A percentile compares a stretch with the other conserved stretches of the same genome.
Evolutionary conservation across 2,797 vertebrate species (phyloP).

Genomic region (Heliangelus exortis): DNA sequence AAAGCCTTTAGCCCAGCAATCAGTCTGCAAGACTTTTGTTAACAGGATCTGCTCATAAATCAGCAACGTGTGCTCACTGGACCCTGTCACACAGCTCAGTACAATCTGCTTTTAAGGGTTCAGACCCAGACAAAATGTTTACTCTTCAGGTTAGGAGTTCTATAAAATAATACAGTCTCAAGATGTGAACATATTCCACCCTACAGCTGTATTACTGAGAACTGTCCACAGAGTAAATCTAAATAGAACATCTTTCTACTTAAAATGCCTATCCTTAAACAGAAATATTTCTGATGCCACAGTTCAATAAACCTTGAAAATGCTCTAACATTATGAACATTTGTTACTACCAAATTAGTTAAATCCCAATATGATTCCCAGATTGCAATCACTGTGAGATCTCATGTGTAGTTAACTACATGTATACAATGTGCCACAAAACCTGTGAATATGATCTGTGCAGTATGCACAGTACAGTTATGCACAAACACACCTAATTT

Average conservation of each 20-base stretch:
- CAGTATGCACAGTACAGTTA: not conserved
- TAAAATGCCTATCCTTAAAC: not conserved
- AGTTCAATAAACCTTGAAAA: not conserved
- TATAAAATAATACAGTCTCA: not conserved
- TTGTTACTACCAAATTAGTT: not conserved
- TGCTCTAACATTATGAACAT: fast-evolving
- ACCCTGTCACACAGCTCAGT: no score
- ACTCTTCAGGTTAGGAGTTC: not conserved
- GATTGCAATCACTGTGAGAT: not conserved
- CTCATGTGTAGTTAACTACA: not conserved
- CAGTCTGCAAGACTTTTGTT: not conserved
- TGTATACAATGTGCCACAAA: not conserved
- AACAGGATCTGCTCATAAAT: not conserved
- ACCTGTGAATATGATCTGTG: not conserved
- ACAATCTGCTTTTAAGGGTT: not conserved
- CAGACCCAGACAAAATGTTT: not conserved
- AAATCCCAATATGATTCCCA: not conserved
- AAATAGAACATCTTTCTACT: not conserved
- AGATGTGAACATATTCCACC: not conserved
- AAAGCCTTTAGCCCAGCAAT: not conserved
- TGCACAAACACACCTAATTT: fast-evolving
- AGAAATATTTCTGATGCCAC: not conserved
- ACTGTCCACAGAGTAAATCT: not conserved
- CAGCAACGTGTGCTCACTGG: not conserved
- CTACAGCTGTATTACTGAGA: not conserved